Evolutionary conservation across 2,888 invertebrate genomes (phyloP), one percentile per base, ranked within the genome.

Genomic region (Odontothrips loti): DNA sequence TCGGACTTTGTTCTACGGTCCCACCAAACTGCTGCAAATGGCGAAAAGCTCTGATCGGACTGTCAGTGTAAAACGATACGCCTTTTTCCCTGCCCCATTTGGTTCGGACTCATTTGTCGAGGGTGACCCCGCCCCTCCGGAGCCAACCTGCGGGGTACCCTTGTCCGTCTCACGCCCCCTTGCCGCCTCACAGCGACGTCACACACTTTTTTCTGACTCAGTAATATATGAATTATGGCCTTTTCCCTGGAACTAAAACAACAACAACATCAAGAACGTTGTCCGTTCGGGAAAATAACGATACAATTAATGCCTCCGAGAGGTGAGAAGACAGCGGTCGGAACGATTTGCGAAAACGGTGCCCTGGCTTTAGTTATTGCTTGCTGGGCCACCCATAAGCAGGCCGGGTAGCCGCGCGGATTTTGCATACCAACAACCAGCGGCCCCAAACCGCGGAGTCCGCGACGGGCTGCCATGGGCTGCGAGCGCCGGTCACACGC

Each of bases 41-140:
- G 6, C 34, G 34, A 6, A 6, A 43, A 43, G 2, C 58, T 15
- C 58, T 58, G 58, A 17, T n/a, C 68, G 68, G 68, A n/a, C 27
- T n/a, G 23, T 75, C 68, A 75, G 68, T 75, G 68, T 27, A 75
- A 75, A 75, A 75, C 68, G 68, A 75, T 75, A 75, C 68, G 68
- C 68, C 12, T 27, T 75, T 75, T 23, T 75, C 23, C 27, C 0
- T 17, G 58, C 58, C 20, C 15, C 17, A 4, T 43, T 43, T 43
- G 58, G 58, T n/a, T 58, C 58, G 58, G 34, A 43, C 58, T 17
- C 58, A 58, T 58, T 58, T 58, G 58, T 58, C 34, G 34, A 58
- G n/a, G 58, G 58, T n/a, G 58, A n/a, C 58, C n/a, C 58, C 8
- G 58, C 58, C 58, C 17, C 58, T n/a, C 58, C 12, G 20, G 20